Percentiles rank a stretch among this genome's conserved stretches.
phyloP scores from a whole-genome alignment of 2,797 vertebrate species.

The Halcyon badia region DNA sequence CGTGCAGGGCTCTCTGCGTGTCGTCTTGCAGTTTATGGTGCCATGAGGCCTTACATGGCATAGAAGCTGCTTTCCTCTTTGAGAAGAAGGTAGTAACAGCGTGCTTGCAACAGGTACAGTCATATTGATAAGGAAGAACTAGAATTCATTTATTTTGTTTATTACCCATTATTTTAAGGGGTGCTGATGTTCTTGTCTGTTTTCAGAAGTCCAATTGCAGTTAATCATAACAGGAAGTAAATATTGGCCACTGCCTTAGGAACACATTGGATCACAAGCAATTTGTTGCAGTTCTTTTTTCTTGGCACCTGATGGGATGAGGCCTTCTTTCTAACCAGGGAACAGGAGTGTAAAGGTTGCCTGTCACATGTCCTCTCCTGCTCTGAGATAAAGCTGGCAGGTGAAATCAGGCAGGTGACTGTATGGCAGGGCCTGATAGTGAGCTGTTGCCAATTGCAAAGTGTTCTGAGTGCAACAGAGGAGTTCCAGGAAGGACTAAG shows the following conservation, averaged over 20 bases:
- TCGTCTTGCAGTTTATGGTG: not conserved
- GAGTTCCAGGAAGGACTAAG: not conserved
- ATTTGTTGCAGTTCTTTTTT: not conserved
- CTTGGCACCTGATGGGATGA: not conserved
- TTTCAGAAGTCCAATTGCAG: not conserved
- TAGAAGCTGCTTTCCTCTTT: accelerated
- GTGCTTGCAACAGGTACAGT: not conserved
- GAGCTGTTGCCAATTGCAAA: not conserved
- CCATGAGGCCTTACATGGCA: accelerated
- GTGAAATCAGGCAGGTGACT: not conserved
- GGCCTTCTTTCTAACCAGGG: not conserved
- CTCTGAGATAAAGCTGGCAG: not conserved
- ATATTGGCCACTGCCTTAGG: not conserved
- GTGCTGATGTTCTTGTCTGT: not conserved
- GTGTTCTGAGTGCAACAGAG: not conserved
- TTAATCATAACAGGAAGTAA: not conserved
- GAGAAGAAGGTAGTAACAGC: not conserved
- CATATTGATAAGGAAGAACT: not conserved
- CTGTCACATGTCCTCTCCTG: not conserved
- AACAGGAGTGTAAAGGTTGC: not conserved
- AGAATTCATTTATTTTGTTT: not conserved
- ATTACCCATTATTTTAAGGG: not conserved
- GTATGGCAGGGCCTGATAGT: not conserved
- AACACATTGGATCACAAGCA: not conserved
- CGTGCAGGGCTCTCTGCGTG: not conserved